Evolutionary conservation across 2,888 invertebrate species (phyloP).

Genomic region (Malacosoma neustria): DNA sequence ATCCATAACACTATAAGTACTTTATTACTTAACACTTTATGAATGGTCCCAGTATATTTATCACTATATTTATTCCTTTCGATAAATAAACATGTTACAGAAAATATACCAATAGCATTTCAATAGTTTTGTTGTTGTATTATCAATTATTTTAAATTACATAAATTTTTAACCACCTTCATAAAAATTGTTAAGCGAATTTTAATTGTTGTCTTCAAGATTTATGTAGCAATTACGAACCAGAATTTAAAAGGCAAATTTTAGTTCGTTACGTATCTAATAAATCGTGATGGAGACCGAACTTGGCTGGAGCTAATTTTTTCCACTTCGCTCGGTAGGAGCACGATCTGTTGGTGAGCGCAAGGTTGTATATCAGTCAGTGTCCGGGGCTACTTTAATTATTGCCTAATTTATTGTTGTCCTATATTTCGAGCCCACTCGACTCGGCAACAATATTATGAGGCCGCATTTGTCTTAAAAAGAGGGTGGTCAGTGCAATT

Average conservation of each 20-base stretch:
- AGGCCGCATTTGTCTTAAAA: background rate
- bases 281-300: constrained; percentile 28
- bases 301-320: constrained; percentile 34
- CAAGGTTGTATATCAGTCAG: constrained; percentile 66
- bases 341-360: constrained; percentile 34
- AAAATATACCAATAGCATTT: too few relatives aligned
- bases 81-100: too few relatives aligned
- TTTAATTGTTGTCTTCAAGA: background rate
- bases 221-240: background rate
- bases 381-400: constrained; percentile 61
- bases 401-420: constrained; percentile 50
- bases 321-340: constrained; percentile 32
- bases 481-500: background rate
- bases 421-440: constrained; percentile 21
- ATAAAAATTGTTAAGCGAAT: background rate
- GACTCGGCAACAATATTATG: constrained; percentile 4
- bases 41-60: too few relatives aligned
- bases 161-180: too few relatives aligned
- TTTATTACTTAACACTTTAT: too few relatives aligned
- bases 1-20: too few relatives aligned
- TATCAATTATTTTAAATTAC: too few relatives aligned
- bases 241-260: constrained; percentile 23
- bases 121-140: too few relatives aligned
- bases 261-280: constrained; percentile 12
- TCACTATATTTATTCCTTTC: too few relatives aligned